Conservation (phyloP, 2,113 vertebrate species). For the Dasyurus viverrinus region DNA sequence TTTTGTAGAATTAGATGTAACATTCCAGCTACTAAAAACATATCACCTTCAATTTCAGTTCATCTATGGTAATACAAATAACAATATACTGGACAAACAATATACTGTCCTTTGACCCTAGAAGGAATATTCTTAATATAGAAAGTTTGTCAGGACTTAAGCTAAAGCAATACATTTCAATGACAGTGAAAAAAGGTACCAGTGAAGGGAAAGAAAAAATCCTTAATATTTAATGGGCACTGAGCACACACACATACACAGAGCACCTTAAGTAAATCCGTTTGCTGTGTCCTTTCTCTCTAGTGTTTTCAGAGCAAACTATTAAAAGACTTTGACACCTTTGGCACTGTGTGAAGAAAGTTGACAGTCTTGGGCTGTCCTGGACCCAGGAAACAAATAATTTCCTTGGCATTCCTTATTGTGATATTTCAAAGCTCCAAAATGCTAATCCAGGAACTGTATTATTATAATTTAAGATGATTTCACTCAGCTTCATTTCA, state of each 20-base stretch:
- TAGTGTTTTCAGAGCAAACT: not conserved
- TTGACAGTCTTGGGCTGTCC: not conserved
- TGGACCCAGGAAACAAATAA: not conserved
- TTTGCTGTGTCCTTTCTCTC: not conserved
- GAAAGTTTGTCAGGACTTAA: constrained; percentile 32
- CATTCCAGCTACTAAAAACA: constrained; percentile 41
- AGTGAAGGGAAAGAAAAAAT: constrained; percentile 37
- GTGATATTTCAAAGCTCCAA: constrained; percentile 23
- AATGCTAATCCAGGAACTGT: constrained; percentile 55
- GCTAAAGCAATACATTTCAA: constrained; percentile 48
- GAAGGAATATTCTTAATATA: constrained; percentile 28
- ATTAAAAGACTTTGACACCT: constrained; percentile 32
- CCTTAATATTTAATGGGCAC: constrained; percentile 43
- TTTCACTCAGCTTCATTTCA: constrained; percentile 29
- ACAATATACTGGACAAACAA: constrained; percentile 26
- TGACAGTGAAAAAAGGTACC: constrained; percentile 29
- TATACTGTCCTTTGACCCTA: constrained; percentile 25
- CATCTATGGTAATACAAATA: not conserved
- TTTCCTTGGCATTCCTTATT: constrained; percentile 25
- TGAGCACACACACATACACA: constrained; percentile 10
- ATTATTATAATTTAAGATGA: constrained; percentile 28
- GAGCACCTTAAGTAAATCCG: not conserved
- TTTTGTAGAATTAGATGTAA: constrained; percentile 46
- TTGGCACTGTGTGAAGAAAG: constrained; percentile 1
- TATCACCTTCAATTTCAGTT: not conserved